Conservation (phyloP, 2,888 invertebrate genomes). For the Scaptomyza cyrtandrae region DNA sequence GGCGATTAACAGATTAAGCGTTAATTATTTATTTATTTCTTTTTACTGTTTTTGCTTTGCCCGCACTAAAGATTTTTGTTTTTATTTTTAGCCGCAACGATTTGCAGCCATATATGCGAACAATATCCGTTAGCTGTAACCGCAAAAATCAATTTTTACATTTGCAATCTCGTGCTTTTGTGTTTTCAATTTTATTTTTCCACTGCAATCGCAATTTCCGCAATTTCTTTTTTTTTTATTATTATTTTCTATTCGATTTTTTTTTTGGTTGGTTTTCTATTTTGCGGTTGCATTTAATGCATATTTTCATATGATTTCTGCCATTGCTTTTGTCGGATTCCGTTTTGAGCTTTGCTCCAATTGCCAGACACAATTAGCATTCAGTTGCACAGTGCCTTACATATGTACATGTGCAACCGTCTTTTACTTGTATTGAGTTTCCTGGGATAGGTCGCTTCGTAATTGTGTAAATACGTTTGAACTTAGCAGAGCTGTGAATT, state of each 20-base stretch:
- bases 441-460: neutral
- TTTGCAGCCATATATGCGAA: conserved; percentile 43
- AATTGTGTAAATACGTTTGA: conserved; percentile 35
- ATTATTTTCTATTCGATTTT: conserved; percentile 20
- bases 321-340: conserved; percentile 32
- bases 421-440: conserved; percentile 34
- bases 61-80: conserved; percentile 1
- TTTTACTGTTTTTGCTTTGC: conserved; percentile 1
- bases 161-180: conserved; percentile 52
- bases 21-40: conserved; percentile 30
- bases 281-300: conserved; percentile 74
- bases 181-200: conserved; percentile 3
- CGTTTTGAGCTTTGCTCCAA: conserved; percentile 40
- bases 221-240: conserved; percentile 27
- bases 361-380: conserved; percentile 66
- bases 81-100: conserved; percentile 31
- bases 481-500: conserved; percentile 44
- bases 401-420: conserved; percentile 42
- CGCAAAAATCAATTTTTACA: conserved; percentile 76
- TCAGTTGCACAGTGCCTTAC: conserved; percentile 57
- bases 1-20: conserved; percentile 22
- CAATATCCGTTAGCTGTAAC: conserved; percentile 61
- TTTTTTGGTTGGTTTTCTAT: conserved; percentile 56
- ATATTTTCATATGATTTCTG: conserved; percentile 64
- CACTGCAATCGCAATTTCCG: conserved; percentile 64